Percentiles rank a stretch among this genome's conserved stretches.
These are phyloP conservation scores for Argyrosomus regius DNA, from an alignment of 2,797 vertebrate genomes.

Conservation along the genomic window DNA sequence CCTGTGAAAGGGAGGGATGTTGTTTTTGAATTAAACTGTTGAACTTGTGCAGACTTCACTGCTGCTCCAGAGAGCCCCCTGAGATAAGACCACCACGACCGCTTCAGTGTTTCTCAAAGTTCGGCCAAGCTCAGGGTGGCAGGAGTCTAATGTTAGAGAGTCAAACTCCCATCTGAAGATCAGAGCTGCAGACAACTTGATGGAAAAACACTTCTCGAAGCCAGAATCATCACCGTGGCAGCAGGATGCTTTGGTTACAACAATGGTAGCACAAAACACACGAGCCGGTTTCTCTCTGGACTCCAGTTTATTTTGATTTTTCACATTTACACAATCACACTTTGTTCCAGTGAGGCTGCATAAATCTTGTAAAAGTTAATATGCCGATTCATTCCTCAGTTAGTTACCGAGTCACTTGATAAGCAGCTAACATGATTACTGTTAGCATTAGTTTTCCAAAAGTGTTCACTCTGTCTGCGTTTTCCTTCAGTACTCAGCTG, in stretches of 20 bases:
- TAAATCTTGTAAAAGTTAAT: not conserved
- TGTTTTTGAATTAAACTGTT: slow-evolving; percentile 50
- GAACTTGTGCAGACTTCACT: slow-evolving; percentile 14
- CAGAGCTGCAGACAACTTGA: slow-evolving; percentile 5
- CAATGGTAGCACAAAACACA: not conserved
- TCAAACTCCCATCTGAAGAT: slow-evolving; percentile 17
- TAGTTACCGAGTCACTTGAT: not conserved
- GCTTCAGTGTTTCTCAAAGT: slow-evolving; percentile 15
- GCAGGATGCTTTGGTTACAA: slow-evolving; percentile 9
- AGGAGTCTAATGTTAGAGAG: not conserved
- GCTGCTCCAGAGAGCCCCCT: not conserved
- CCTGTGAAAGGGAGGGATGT: slow-evolving; percentile 32
- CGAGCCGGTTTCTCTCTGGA: not conserved
- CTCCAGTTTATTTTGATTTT: no score
- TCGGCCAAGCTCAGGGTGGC: slow-evolving; percentile 20
- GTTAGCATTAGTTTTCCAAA: no score
- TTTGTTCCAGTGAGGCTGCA: not conserved
- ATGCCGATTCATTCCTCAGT: not conserved
- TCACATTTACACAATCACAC: not conserved
- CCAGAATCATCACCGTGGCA: slow-evolving; percentile 14
- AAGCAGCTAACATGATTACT: not conserved
- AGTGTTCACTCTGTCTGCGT: no score
- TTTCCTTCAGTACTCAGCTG: not conserved
- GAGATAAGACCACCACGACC: slow-evolving; percentile 50
- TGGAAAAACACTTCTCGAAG: slow-evolving; percentile 13